Conservation (phyloP, 2,113 vertebrate species). For the Pygoscelis antarcticus region DNA sequence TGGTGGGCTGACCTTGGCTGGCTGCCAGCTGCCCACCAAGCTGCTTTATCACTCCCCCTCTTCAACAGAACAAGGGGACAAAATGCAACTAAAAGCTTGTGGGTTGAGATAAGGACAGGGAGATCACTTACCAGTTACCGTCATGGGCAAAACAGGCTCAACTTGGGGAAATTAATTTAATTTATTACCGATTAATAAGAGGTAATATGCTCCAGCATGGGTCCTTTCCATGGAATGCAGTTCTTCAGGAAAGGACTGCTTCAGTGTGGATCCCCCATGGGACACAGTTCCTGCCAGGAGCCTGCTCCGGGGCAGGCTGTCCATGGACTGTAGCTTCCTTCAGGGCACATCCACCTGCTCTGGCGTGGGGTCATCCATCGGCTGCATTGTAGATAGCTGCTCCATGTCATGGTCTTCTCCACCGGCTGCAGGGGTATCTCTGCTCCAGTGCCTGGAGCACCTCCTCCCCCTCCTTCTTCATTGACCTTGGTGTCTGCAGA, state of each 20-base stretch:
- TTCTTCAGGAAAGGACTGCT: not conserved
- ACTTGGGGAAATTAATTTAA: not conserved
- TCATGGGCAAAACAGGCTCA: not conserved
- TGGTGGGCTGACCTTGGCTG: not conserved
- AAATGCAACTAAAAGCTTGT: accelerated
- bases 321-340: not conserved
- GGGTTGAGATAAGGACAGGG: not conserved
- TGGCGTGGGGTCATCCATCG: no score
- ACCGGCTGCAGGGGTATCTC: not conserved
- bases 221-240: accelerated
- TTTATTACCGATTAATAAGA: not conserved
- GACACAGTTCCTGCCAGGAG: not conserved
- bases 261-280: not conserved
- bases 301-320: no score
- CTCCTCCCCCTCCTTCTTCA: not conserved
- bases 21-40: not conserved
- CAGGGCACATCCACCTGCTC: not conserved
- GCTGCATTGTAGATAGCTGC: not conserved
- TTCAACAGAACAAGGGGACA: not conserved
- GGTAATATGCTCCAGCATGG: not conserved
- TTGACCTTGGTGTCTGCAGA: not conserved
- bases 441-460: accelerated
- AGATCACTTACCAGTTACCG: not conserved
- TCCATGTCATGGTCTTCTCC: not conserved
- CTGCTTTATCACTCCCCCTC: not conserved